These are phyloP conservation scores for Cisticola juncidis DNA, from an alignment of 2,113 vertebrate genomes.

Conservation along the genomic window DNA sequence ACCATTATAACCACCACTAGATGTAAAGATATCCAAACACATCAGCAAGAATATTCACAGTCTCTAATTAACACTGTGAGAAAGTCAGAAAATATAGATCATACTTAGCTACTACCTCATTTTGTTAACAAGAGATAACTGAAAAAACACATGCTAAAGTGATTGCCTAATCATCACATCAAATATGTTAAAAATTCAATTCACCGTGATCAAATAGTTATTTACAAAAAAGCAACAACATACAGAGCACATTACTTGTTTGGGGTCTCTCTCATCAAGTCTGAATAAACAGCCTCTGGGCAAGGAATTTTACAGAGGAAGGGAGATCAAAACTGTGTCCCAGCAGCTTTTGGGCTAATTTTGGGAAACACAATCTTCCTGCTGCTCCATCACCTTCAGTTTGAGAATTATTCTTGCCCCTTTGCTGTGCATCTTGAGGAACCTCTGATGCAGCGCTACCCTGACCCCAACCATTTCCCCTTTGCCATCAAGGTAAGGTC, in stretches of 20 bases:
- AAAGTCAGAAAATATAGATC: conserved; percentile 13
- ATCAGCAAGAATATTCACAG: background rate
- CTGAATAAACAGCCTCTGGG: background rate
- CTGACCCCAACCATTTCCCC: background rate
- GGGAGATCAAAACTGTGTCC: background rate
- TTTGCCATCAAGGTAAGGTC: background rate
- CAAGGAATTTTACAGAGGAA: background rate
- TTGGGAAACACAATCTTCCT: background rate
- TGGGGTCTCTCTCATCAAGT: background rate
- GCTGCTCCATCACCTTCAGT: background rate
- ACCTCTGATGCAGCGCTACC: background rate
- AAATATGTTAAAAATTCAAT: background rate
- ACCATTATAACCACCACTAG: background rate
- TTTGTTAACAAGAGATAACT: conserved; percentile 36
- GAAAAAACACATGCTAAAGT: conserved; percentile 14
- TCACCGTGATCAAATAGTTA: background rate
- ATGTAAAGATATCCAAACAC: background rate
- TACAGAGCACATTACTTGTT: background rate
- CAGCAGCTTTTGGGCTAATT: background rate
- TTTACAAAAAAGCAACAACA: background rate
- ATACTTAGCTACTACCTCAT: conserved; percentile 5
- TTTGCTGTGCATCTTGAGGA: background rate
- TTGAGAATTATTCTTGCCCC: background rate
- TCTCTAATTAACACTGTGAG: background rate
- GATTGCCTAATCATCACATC: conserved; percentile 25